phyloP scores from a whole-genome alignment of 1,140 invertebrate species.

The Chironomus tepperi region DNA sequence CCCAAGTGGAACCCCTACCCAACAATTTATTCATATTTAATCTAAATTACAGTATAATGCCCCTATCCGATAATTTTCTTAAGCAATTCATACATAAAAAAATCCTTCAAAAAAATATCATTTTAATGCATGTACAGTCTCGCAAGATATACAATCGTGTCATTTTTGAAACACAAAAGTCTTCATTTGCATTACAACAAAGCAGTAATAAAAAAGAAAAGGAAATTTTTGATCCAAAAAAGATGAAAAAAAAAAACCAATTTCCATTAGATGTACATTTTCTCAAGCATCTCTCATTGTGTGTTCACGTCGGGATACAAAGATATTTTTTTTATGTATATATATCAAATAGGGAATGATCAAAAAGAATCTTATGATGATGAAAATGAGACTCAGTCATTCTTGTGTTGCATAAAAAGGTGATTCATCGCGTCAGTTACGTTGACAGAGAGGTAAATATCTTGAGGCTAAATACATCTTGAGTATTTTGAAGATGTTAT shows the following conservation, averaged over 20 bases:
- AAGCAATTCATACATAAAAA: too few species aligned
- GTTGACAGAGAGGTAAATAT: slow-evolving; percentile 19
- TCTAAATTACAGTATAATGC: too few species aligned
- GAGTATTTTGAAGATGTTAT: background rate
- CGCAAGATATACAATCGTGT: background rate
- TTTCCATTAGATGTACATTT: slow-evolving; percentile 21
- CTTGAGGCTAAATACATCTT: background rate
- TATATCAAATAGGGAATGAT: background rate
- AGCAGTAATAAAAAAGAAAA: background rate
- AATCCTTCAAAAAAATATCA: too few species aligned
- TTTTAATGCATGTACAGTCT: background rate
- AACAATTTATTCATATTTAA: too few species aligned
- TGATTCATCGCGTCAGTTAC: background rate
- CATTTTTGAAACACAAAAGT: background rate
- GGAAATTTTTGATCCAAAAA: background rate
- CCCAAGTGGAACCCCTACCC: too few species aligned
- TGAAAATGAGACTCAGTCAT: slow-evolving; percentile 14
- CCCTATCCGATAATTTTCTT: too few species aligned
- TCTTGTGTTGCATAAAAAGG: background rate
- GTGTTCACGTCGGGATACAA: background rate
- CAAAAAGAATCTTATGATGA: slow-evolving; percentile 4
- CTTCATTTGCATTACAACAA: slow-evolving; percentile 5
- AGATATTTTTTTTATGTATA: too few species aligned
- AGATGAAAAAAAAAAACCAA: slow-evolving; percentile 19
- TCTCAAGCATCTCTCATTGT: slow-evolving; percentile 3